Conservation (phyloP, 1,140 invertebrate genomes). For the Scylla paramamosain region DNA sequence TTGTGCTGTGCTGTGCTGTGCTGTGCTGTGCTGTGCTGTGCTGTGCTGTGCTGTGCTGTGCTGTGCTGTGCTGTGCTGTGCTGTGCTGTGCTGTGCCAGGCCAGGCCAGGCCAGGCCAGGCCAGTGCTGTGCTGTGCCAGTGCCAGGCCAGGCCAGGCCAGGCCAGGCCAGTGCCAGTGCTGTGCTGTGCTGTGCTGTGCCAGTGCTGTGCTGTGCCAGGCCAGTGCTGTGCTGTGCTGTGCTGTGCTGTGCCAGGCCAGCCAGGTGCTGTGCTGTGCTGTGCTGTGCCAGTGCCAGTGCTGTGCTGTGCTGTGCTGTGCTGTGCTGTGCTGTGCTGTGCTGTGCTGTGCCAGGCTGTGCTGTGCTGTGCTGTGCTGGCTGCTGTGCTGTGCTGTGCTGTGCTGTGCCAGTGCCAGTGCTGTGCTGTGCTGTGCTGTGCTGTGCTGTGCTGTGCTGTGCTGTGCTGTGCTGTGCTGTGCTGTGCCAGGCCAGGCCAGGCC, state of each 20-base stretch:
- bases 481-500: too few relatives aligned
- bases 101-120: slow-evolving; percentile 28
- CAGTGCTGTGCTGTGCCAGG: too few relatives aligned
- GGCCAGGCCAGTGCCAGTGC: too few relatives aligned
- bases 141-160: too few relatives aligned
- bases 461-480: not conserved
- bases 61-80: slow-evolving; percentile 47
- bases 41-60: slow-evolving; percentile 54
- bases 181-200: too few relatives aligned
- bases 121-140: slow-evolving; percentile 41
- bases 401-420: too few relatives aligned
- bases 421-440: not conserved
- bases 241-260: slow-evolving; percentile 31
- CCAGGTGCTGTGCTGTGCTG: slow-evolving; percentile 64
- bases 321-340: slow-evolving; percentile 65
- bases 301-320: slow-evolving; percentile 40
- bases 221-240: slow-evolving; percentile 40
- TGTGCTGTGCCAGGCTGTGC: slow-evolving; percentile 68
- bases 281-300: slow-evolving; percentile 62
- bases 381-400: slow-evolving; percentile 61
- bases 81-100: too few relatives aligned
- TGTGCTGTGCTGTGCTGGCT: slow-evolving; percentile 61
- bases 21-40: slow-evolving; percentile 66
- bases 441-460: not conserved
- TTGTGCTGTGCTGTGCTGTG: slow-evolving; percentile 14